A percentile compares a stretch with the other conserved stretches of the same genome.
Conservation (phyloP, 2,113 vertebrate genomes). For the Garra rufa region DNA sequence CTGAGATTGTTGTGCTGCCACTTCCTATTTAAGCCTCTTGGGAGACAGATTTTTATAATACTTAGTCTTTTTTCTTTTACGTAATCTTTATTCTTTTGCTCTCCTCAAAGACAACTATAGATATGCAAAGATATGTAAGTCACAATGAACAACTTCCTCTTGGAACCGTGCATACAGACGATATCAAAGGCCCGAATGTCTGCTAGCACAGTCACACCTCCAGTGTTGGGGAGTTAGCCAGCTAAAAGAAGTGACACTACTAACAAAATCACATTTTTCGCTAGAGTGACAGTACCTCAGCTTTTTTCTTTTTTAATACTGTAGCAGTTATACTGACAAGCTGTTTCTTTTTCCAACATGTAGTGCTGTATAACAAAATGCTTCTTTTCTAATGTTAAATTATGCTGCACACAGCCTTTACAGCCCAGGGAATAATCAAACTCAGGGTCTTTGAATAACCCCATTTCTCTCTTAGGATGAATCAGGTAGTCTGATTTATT, state of each 20-base stretch:
- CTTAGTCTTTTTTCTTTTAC: background rate
- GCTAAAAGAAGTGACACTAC: background rate
- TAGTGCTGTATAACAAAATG: background rate
- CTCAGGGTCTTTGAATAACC: background rate
- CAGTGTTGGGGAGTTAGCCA: background rate
- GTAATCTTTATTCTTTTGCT: slow-evolving; percentile 21
- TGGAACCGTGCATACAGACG: slow-evolving; percentile 46
- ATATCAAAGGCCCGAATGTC: background rate
- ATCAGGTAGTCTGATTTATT: background rate
- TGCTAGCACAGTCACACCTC: background rate
- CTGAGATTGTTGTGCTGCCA: slow-evolving; percentile 74
- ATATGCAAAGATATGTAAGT: slow-evolving; percentile 12
- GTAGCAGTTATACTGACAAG: background rate
- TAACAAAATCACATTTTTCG: background rate
- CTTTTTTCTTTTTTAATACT: background rate
- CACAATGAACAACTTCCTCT: background rate
- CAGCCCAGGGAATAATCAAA: slow-evolving; percentile 2
- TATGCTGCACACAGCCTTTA: background rate
- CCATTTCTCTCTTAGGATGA: background rate
- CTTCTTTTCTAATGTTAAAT: background rate
- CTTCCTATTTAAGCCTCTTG: slow-evolving; percentile 66
- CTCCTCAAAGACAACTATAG: slow-evolving; percentile 24
- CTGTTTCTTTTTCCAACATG: background rate
- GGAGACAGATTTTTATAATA: slow-evolving; percentile 27
- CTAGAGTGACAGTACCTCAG: background rate